A percentile compares a stretch with the other conserved stretches of the same genome.
phyloP scores from a whole-genome alignment of 2,113 vertebrate genomes.

The Malurus melanocephalus region DNA sequence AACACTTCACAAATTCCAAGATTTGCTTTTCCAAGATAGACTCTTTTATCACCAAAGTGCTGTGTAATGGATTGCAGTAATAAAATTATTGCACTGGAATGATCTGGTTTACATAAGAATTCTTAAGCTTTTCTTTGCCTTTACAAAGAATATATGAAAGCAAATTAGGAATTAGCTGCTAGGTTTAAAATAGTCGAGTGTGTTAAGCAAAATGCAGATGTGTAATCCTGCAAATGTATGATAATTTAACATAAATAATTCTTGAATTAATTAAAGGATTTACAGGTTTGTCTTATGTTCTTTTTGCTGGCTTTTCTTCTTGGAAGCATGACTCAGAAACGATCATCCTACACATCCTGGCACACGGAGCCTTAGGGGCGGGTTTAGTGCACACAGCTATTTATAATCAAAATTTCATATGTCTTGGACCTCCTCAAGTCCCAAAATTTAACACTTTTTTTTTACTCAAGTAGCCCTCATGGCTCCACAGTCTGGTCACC shows the following conservation, averaged over 20 bases:
- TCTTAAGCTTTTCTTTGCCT: constrained; percentile 41
- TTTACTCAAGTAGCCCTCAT: not conserved
- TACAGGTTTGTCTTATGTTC: constrained; percentile 45
- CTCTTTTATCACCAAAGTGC: constrained; percentile 28
- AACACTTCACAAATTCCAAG: constrained; percentile 1
- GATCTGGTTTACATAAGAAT: constrained; percentile 50
- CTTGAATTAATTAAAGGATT: constrained; percentile 63
- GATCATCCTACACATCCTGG: constrained; percentile 40
- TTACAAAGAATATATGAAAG: constrained; percentile 45
- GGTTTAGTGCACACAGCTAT: not conserved
- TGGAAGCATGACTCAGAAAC: constrained; percentile 42
- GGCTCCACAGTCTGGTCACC: not conserved
- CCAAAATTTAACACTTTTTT: not conserved
- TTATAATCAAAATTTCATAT: not conserved
- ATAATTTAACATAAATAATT: constrained; percentile 59
- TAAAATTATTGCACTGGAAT: constrained; percentile 39
- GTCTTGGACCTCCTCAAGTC: not conserved
- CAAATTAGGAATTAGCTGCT: constrained; percentile 39
- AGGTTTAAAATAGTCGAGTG: constrained; percentile 52
- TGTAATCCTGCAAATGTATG: constrained; percentile 58
- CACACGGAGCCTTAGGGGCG: constrained; percentile 2
- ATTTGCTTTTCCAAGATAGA: not conserved
- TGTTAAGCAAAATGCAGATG: constrained; percentile 50
- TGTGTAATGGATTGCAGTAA: constrained; percentile 29
- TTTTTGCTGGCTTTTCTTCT: constrained; percentile 59